Percentiles rank a stretch among this genome's conserved stretches.
phyloP scores from a whole-genome alignment of 30 jellyfish, hydroid and myxozoan species.

The Aurelia aurita complex sp. Pacific region DNA sequence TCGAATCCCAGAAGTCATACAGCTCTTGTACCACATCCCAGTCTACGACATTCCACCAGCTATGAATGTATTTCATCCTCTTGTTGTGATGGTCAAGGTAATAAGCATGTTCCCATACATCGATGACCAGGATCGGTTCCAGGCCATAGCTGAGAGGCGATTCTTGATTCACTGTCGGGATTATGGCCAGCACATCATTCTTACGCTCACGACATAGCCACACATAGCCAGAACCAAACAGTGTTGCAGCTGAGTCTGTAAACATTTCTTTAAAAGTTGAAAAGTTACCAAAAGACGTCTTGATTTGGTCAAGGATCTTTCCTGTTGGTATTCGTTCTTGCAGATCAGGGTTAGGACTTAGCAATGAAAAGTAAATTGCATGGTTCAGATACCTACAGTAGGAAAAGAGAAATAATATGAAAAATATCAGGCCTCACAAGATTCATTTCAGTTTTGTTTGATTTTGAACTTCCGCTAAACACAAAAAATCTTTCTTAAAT shows the following conservation, averaged over 20 bases:
- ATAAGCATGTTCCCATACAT: conserved; percentile 90
- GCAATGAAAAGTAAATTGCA: conserved; percentile 74
- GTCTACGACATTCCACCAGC: conserved; percentile 86
- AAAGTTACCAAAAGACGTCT: conserved; percentile 68
- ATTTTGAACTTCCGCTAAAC: background rate
- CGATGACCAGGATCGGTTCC: conserved; percentile 75
- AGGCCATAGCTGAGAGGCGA: conserved; percentile 70
- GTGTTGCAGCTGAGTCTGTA: conserved; percentile 58
- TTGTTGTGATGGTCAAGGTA: conserved; percentile 70
- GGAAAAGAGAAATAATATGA: background rate
- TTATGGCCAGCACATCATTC: conserved; percentile 41
- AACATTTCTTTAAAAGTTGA: conserved; percentile 69
- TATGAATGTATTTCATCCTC: conserved; percentile 36
- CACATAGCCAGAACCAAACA: conserved; percentile 93
- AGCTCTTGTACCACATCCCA: conserved; percentile 68
- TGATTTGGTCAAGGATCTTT: conserved; percentile 20
- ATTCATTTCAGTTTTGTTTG: background rate
- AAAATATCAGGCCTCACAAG: background rate
- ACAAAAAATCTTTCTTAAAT: too few relatives aligned
- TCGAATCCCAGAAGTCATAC: conserved; percentile 67
- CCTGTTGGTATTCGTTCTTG: conserved; percentile 48
- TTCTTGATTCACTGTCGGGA: conserved; percentile 68
- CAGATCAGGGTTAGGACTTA: conserved; percentile 73
- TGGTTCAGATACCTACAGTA: conserved; percentile 76
- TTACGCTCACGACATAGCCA: conserved; percentile 84